Conservation (phyloP, 2,888 invertebrate genomes). For the Elgonia sp. region DNA sequence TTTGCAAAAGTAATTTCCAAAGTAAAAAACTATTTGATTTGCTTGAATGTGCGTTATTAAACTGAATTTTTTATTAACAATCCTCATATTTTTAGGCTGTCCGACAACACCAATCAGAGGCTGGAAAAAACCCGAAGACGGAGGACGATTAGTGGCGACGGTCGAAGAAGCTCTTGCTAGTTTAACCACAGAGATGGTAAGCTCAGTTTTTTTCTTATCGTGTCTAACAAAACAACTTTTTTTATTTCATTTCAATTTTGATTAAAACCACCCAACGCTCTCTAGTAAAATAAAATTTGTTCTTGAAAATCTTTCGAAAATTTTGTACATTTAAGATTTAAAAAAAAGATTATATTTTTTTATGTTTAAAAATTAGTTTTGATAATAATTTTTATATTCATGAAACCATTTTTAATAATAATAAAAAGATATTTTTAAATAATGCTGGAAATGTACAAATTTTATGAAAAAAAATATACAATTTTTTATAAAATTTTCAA, state of each 20-base stretch:
- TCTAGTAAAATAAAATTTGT: background rate
- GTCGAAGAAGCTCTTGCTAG: conserved; percentile 93
- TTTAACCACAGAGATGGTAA: conserved; percentile 95
- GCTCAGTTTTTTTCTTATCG: conserved; percentile 80
- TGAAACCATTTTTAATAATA: too few relatives aligned
- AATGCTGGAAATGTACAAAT: too few relatives aligned
- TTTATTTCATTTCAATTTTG: conserved; percentile 39
- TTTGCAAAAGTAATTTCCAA: conserved; percentile 21
- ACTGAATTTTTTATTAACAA: background rate
- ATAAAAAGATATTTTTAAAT: too few relatives aligned
- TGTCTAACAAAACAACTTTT: conserved; percentile 36
- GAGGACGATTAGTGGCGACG: conserved; percentile 87
- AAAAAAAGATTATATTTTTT: too few relatives aligned
- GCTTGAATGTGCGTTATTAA: conserved; percentile 2
- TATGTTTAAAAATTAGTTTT: too few relatives aligned
- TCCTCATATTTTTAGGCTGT: conserved; percentile 87
- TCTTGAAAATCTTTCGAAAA: background rate
- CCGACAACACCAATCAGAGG: conserved; percentile 89
- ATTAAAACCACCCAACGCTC: background rate
- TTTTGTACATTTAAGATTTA: background rate
- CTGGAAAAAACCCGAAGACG: conserved; percentile 82
- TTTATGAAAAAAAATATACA: too few relatives aligned
- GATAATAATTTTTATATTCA: too few relatives aligned
- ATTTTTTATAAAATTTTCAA: too few relatives aligned
- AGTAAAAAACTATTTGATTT: conserved; percentile 33